Evolutionary conservation across 2,797 vertebrate genomes (phyloP), one percentile per base, ranked within the genome.

Genomic region (Apogon talboti): DNA sequence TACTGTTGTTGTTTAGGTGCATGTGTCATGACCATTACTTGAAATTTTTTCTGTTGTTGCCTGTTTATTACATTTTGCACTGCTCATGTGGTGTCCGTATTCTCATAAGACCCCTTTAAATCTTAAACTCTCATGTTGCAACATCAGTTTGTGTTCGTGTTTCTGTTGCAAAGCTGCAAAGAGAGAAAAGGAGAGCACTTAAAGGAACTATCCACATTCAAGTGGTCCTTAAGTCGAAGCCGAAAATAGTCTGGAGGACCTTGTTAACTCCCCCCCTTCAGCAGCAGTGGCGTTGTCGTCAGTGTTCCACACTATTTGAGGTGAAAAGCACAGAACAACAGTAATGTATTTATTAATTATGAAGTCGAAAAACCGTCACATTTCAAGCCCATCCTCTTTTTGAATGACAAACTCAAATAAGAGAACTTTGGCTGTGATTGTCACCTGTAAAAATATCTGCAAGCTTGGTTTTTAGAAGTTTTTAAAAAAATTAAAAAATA

Each of bases 1-100:
- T 65, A 2, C 30, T 41, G 3, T 55, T 60, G 6, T 15, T 54
- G 9, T 77, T 56, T 18, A 6, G 65, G 46, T 87, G 87, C 88
- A 89, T 89, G 86, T 51, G 21, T 56, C 42, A n/a, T 66, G 66
- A 48, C 53, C 21, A 18, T 66, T 47, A 11, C 54, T 14, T 52
- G 53, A 0, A 2, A n/a, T 41, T 50, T 57, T 66, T 2, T 61
- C 6, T 41, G 37, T 69, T 42, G 52, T n/a, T 41, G 12, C 11
- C 3, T 71, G 30, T 48, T 66, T 30, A 40, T 51, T 46, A 18
- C 65, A 33, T 16, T 14, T 41, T 41, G 24, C 11, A 41, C 11
- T 14, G 40, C 24, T 48, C 49, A 49, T 49, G 19, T 63, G 30
- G 65, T 66, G 28, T 42, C 0, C 57, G 35, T 21, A 49, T 66